Conservation (phyloP, 2,113 vertebrate genomes). For the Triplophysa tibetana region DNA sequence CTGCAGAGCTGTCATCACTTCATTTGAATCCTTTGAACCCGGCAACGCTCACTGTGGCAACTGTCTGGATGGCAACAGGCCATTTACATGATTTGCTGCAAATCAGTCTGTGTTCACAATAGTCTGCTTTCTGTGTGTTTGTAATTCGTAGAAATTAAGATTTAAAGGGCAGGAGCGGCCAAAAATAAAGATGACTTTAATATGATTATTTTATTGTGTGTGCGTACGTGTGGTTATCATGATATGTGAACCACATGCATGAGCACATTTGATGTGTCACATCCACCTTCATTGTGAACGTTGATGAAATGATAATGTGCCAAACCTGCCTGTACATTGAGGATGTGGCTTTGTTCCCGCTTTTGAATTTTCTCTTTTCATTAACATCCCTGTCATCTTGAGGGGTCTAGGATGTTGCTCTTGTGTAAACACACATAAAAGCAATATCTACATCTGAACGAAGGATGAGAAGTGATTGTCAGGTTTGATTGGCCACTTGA, state of each 20-base stretch:
- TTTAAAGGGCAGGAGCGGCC: neutral
- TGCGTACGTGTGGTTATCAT: too few species aligned
- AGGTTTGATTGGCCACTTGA: slow-evolving; percentile 50
- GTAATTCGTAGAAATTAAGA: slow-evolving; percentile 3
- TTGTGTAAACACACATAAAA: slow-evolving; percentile 17
- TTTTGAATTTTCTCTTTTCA: slow-evolving; percentile 31
- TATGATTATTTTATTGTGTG: too few species aligned
- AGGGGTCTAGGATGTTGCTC: neutral
- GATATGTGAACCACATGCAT: neutral
- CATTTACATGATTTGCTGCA: slow-evolving; percentile 2
- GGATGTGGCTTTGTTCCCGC: neutral
- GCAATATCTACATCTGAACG: neutral
- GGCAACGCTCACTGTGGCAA: slow-evolving; percentile 29
- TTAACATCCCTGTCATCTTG: slow-evolving; percentile 21
- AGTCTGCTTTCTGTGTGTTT: neutral
- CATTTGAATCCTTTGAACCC: slow-evolving; percentile 16
- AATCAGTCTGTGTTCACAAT: slow-evolving; percentile 12
- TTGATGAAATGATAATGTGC: slow-evolving; percentile 12
- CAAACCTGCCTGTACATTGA: slow-evolving; percentile 8
- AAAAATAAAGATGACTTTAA: neutral
- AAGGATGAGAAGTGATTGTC: slow-evolving; percentile 5
- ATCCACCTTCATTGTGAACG: neutral
- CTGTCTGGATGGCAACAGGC: slow-evolving; percentile 34
- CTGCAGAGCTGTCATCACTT: slow-evolving; percentile 24
- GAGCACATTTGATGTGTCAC: neutral